Evolutionary conservation across 2,797 vertebrate species (phyloP), one percentile per base, ranked within the genome.

Genomic region (Neosilurus mollespiculum): DNA sequence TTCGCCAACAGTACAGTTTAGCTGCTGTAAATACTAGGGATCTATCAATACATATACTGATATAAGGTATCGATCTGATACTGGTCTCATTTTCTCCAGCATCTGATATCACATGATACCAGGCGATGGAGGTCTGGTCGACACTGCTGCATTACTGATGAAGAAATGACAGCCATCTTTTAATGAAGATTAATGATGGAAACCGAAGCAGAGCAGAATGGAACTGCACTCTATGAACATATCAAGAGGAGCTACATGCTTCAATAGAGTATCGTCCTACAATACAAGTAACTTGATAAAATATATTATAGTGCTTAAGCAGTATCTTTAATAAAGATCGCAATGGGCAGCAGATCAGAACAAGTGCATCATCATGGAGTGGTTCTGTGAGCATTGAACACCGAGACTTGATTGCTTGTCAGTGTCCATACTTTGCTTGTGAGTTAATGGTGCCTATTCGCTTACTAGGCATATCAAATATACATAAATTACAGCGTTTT

Each of bases 31-130:
- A 77, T 77, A 11, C 62, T 5, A 64, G 76, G 22, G 34, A 78
- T 51, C 8, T 30, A 78, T 62, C 76, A 18, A 64, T 78, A 78
- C 76, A 24, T 34, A 62, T 78, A 78, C 59, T 37, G 59, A 9
- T 64, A 16, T 15, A 62, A 61, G 37, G 58, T 34, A 59, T 59
- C 20, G 9, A 51, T n/a, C 12, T 61, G 75, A 43, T 62, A 24
- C 59, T 37, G 73, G 10, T 24, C 34, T 49, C 22, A 24, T 49
- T 49, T 77, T 37, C 18, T 59, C 0, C 18, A 59, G 10, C 72
- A 7, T 76, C 30, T 2, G 5, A 76, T 58, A 14, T 22, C 24
- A 22, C 51, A 58, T 22, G 54, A n/a, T 61, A 43, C 56, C 14
- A 61, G 30, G 56, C 15, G 34, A 37, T 3, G 6, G 16, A 73